Base-by-base conservation (phyloP, 2,888 invertebrate species). In the Plusia festucae region DNA sequence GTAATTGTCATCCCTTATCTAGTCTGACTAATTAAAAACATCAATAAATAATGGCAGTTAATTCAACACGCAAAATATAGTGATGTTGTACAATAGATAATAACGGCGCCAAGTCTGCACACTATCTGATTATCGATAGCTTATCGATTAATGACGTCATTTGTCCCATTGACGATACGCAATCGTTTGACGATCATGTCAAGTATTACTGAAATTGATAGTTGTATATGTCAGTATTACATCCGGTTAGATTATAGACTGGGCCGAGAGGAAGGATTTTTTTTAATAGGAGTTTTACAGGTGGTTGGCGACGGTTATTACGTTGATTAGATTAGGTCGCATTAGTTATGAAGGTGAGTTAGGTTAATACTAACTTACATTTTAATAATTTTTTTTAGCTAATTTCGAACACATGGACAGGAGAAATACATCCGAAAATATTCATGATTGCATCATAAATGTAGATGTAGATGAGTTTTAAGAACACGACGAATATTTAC, bases 61-160 rank as follows among this genome's bases (percentile, higher is more conserved):
- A 59, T 73, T 69, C 56, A 61, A 67, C 65, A 68, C 34, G 65
- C 66, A 53, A 18, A 13, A 64, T 51, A 34, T 53, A 66, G 27
- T 55, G 34, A 53, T 56, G 20, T 53, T n/a, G 60, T 60, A 73
- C 62, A 65, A 40, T 49, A 40, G 52, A 64, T 57, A 27, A 54
- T 18, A 24, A 69, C 76, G 90, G 91, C 91, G 91, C 90, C 91
- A 85, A 70, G 88, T 88, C 90, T 86, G 80, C 20, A 34, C 65
- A 66, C 84, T 90, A 91, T 91, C 91, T 86, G 84, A 77, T 78
- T 44, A 65, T 73, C 70, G 88, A 89, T 88, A 89, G 62, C 73
- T 73, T 88, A 89, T 90, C 89, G 85, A 82, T 85, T 67, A 72
- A 57, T 89, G 88, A 90, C 90, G 90, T 87, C 88, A 68, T 58